Percentiles rank a stretch among this genome's conserved stretches.
Conservation (phyloP, 2,113 vertebrate species). For the Machaerirhynchus nigripectus region DNA sequence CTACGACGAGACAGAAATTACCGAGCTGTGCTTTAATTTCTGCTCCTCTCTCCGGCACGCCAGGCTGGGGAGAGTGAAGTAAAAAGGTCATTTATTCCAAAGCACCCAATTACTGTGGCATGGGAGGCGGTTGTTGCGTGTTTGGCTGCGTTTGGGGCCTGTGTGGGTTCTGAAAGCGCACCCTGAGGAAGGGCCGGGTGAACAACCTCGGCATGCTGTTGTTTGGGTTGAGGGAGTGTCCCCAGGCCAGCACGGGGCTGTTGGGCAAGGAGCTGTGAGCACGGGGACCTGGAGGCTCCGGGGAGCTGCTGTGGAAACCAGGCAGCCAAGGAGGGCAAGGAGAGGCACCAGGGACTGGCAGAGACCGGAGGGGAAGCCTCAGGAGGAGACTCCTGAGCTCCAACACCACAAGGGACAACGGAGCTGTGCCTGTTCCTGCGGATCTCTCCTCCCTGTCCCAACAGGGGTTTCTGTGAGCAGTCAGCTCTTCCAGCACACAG, state of each 20-base stretch:
- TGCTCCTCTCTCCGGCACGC: neutral
- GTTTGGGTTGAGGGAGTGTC: slow-evolving; percentile 3
- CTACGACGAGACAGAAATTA: neutral
- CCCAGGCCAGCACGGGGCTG: neutral
- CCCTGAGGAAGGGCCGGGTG: neutral
- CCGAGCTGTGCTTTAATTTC: accelerated
- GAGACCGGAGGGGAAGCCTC: neutral
- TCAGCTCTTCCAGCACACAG: neutral
- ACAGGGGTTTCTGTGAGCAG: neutral
- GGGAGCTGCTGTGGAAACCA: neutral
- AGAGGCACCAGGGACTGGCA: accelerated
- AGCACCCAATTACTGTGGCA: neutral
- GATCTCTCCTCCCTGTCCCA: neutral
- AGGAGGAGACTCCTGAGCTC: neutral
- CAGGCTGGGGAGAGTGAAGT: neutral
- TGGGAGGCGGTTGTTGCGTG: neutral
- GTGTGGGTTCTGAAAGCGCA: neutral
- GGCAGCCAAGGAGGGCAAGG: neutral
- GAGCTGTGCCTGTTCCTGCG: neutral
- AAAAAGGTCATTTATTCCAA: neutral
- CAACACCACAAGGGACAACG: neutral
- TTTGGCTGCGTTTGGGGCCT: neutral
- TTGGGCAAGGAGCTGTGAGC: neutral
- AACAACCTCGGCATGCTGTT: neutral
- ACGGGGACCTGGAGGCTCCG: accelerated